Conservation (phyloP, 1,140 invertebrate genomes). For the Lordiphosa mommai region DNA sequence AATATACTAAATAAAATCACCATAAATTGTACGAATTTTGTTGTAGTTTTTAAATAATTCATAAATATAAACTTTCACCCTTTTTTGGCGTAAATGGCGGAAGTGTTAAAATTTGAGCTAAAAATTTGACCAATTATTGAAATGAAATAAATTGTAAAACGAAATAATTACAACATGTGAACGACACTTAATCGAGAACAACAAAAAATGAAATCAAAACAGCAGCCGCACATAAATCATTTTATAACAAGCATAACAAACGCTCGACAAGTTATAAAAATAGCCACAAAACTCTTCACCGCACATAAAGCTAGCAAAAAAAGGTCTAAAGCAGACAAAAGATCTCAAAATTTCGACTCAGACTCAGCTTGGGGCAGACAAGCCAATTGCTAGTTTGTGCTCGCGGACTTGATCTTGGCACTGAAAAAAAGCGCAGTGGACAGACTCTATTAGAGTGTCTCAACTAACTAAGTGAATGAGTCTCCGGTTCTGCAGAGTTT, state of each 20-base stretch:
- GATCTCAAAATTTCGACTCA: background rate
- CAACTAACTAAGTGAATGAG: background rate
- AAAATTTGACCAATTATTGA: constrained; percentile 16
- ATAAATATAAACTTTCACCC: constrained; percentile 1
- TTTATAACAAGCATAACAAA: constrained; percentile 34
- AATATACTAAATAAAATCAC: no score
- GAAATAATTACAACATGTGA: constrained; percentile 27
- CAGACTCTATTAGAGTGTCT: constrained; percentile 8
- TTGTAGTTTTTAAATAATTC: background rate
- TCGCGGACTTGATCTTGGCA: constrained; percentile 55
- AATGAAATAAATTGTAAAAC: constrained; percentile 21
- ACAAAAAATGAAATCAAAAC: constrained; percentile 10
- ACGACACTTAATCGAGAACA: constrained; percentile 16
- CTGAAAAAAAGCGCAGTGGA: constrained; percentile 33
- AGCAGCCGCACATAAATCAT: constrained; percentile 49
- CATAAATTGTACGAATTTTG: background rate
- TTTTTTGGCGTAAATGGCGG: constrained; percentile 6
- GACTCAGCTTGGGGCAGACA: constrained; percentile 18
- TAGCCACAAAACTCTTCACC: constrained; percentile 36
- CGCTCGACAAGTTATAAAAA: constrained; percentile 52
- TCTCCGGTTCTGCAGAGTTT: constrained; percentile 30
- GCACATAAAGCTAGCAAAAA: constrained; percentile 22
- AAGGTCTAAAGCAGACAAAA: constrained; percentile 32
- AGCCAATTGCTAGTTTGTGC: constrained; percentile 5
- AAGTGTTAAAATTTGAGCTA: constrained; percentile 10